Conservation (phyloP, 2,888 invertebrate species). For the Phaedon cochleariae region DNA sequence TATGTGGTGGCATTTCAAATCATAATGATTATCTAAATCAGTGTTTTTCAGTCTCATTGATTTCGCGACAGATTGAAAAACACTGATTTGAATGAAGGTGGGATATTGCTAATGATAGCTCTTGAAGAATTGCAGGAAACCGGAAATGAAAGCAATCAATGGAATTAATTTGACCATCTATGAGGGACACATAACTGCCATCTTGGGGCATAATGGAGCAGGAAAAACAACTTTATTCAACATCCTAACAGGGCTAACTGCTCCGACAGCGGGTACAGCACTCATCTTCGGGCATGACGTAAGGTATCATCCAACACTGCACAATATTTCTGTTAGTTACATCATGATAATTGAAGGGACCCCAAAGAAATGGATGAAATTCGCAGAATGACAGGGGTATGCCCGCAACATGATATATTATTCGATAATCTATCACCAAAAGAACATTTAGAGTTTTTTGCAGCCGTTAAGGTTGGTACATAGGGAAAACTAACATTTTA, state of each 20-base stretch:
- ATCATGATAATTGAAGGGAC: conserved; percentile 69
- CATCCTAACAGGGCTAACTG: conserved; percentile 82
- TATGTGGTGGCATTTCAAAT: too few relatives aligned
- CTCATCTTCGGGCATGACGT: conserved; percentile 81
- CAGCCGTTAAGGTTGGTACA: conserved; percentile 77
- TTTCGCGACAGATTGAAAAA: too few relatives aligned
- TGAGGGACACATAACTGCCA: conserved; percentile 86
- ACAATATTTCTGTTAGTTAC: not conserved
- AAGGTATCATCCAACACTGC: conserved; percentile 59
- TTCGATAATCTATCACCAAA: conserved; percentile 80
- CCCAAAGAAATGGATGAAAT: conserved; percentile 80
- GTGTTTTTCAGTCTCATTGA: too few relatives aligned
- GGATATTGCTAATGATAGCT: not conserved
- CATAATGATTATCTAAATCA: too few relatives aligned
- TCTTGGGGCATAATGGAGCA: conserved; percentile 87
- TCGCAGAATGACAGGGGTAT: conserved; percentile 84
- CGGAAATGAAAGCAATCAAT: conserved; percentile 77
- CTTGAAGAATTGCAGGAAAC: conserved; percentile 73
- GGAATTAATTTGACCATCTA: conserved; percentile 84
- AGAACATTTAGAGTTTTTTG: conserved; percentile 85
- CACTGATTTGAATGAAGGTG: too few relatives aligned
- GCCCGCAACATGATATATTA: conserved; percentile 87
- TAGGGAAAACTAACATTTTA: too few relatives aligned
- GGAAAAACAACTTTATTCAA: conserved; percentile 89
- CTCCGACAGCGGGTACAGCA: conserved; percentile 77